Evolutionary conservation across 2,888 invertebrate genomes (phyloP).

Genomic region (Nephrocerus scutellatus): DNA sequence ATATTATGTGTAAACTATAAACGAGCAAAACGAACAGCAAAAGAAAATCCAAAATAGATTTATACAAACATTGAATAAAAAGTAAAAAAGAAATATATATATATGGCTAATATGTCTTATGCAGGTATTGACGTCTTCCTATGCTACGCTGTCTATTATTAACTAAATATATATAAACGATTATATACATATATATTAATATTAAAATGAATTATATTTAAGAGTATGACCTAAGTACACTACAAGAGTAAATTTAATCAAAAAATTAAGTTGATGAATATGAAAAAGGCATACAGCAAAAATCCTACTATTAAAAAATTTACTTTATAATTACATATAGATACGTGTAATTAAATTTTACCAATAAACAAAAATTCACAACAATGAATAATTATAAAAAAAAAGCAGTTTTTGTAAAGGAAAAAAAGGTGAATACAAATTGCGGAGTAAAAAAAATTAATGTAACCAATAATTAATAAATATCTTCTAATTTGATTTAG

Average conservation of each 20-base stretch:
- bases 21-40: constrained; percentile 34
- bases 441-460: too few relatives aligned
- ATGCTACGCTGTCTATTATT: constrained; percentile 51
- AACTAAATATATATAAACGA: constrained; percentile 36
- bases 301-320: constrained; percentile 3
- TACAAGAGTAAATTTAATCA: neutral
- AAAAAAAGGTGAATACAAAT: too few relatives aligned
- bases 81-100: constrained; percentile 25
- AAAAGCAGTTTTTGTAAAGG: too few relatives aligned
- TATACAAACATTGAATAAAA: constrained; percentile 21
- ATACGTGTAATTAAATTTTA: too few relatives aligned
- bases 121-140: constrained; percentile 51
- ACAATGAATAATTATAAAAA: too few relatives aligned
- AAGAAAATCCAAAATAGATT: constrained; percentile 6
- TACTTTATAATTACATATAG: constrained; percentile 15
- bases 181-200: constrained; percentile 5
- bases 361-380: too few relatives aligned
- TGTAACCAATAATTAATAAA: too few relatives aligned
- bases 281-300: constrained; percentile 11
- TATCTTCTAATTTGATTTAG: too few relatives aligned
- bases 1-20: constrained; percentile 27
- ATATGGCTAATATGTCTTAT: constrained; percentile 50
- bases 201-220: neutral
- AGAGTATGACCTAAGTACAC: neutral
- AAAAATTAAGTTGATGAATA: constrained; percentile 11